Conservation (phyloP, 2,888 invertebrate genomes). For the Heliconius sara region DNA sequence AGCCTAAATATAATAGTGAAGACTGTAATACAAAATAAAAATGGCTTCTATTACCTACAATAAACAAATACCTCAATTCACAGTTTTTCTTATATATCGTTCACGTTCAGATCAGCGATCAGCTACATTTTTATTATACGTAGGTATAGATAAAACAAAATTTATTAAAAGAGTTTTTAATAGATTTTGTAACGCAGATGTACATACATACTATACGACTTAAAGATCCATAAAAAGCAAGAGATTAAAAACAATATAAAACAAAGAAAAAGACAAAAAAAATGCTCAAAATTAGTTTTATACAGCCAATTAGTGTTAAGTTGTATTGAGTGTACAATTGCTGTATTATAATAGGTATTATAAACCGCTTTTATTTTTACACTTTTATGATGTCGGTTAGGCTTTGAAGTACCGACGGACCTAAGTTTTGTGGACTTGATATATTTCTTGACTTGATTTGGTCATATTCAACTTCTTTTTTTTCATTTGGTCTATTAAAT, state of each 20-base stretch:
- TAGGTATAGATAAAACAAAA: background rate
- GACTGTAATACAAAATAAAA: background rate
- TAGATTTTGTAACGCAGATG: background rate
- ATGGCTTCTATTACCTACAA: background rate
- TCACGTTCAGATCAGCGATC: background rate
- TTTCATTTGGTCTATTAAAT: no score
- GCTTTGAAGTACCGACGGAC: constrained; percentile 64
- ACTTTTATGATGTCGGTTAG: constrained; percentile 64
- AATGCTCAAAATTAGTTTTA: constrained; percentile 35
- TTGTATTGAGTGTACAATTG: constrained; percentile 69
- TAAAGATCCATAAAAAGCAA: background rate
- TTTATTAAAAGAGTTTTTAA: background rate
- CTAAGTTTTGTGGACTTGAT: background rate
- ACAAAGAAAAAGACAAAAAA: constrained; percentile 25
- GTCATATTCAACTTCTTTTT: background rate
- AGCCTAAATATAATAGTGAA: background rate
- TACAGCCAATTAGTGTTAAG: constrained; percentile 58
- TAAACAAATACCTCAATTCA: background rate
- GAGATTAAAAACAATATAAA: background rate
- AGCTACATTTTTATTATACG: no score
- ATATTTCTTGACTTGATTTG: background rate
- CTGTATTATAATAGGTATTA: constrained; percentile 55
- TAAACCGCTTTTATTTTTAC: constrained; percentile 64
- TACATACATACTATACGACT: background rate
- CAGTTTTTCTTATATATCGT: background rate